Conservation (phyloP, 23 tunicate species). For the Styela clava region DNA sequence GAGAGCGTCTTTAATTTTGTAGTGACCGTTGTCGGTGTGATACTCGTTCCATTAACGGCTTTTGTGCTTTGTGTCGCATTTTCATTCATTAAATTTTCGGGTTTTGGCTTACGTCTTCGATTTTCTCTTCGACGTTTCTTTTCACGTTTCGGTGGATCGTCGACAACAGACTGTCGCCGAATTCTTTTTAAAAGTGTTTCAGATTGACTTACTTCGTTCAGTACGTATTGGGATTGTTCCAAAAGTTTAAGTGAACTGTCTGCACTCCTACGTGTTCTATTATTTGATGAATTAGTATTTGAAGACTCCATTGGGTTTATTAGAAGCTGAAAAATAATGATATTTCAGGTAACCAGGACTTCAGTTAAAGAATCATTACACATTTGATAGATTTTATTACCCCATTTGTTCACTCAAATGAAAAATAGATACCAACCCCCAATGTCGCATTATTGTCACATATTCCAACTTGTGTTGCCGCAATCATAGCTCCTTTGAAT, state of each 20-base stretch:
- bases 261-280: background rate
- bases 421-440: too few relatives aligned
- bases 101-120: background rate
- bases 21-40: background rate
- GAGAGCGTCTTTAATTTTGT: background rate
- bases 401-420: too few relatives aligned
- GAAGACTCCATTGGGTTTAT: background rate
- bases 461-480: slow-evolving; percentile 6
- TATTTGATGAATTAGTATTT: background rate
- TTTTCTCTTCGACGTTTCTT: background rate
- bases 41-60: background rate
- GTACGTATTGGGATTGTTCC: background rate
- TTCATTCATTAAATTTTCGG: background rate
- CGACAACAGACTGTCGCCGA: background rate
- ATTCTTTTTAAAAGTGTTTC: background rate
- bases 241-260: too few relatives aligned
- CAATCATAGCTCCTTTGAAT: slow-evolving; percentile 18
- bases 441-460: background rate
- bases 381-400: too few relatives aligned
- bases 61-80: background rate
- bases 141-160: background rate
- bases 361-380: too few relatives aligned
- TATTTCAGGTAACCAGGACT: too few relatives aligned
- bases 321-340: background rate
- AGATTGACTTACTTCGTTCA: background rate